phyloP scores from a whole-genome alignment of 1,140 invertebrate species.

The Chelonus insularis region DNA sequence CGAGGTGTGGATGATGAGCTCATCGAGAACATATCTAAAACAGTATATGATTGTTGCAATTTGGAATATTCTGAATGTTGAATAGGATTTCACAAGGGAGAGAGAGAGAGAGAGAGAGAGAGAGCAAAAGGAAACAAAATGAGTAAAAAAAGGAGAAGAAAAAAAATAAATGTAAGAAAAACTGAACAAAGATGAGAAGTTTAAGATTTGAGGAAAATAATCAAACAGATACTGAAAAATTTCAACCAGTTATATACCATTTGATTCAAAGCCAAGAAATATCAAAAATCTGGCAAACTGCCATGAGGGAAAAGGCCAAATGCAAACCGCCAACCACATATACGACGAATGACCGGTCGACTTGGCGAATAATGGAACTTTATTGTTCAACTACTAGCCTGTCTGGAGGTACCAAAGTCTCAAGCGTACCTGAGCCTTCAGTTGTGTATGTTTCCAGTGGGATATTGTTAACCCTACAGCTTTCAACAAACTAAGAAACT shows the following conservation, averaged over 20 bases:
- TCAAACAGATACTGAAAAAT: conserved; percentile 39
- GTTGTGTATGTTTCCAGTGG: conserved; percentile 19
- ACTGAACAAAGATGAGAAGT: neutral
- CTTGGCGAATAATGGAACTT: conserved; percentile 43
- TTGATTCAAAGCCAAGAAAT: conserved; percentile 51
- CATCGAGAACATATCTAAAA: neutral
- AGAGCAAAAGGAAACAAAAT: conserved; percentile 17
- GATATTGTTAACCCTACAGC: conserved; percentile 15
- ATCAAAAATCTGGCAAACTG: conserved; percentile 47
- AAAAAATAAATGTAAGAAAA: conserved; percentile 2
- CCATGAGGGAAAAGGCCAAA: conserved; percentile 35
- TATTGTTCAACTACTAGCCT: conserved; percentile 35
- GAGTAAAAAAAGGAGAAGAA: neutral
- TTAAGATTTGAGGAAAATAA: conserved; percentile 13
- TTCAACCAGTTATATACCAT: conserved; percentile 47
- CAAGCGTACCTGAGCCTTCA: neutral
- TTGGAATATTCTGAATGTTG: neutral
- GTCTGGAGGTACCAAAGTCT: neutral
- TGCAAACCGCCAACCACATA: conserved; percentile 36
- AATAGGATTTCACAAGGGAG: too few species aligned
- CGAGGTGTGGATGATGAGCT: neutral
- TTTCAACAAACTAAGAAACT: neutral
- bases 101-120: too few species aligned
- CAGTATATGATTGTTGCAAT: neutral
- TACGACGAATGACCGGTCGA: conserved; percentile 35